Evolutionary conservation across 2,888 invertebrate species (phyloP).

Genomic region (Cabera pusaria): DNA sequence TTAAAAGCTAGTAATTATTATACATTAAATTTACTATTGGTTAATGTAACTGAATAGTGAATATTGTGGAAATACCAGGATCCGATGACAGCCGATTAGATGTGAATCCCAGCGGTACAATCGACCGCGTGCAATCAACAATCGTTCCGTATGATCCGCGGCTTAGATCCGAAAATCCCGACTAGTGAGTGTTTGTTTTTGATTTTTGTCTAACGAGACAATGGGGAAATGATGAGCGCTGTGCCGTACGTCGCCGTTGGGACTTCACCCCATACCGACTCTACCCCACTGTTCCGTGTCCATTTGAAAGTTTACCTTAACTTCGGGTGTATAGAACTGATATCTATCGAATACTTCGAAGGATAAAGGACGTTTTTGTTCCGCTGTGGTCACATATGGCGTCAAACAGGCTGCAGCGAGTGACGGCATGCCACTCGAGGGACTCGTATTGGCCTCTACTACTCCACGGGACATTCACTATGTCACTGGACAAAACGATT

Average conservation of each 20-base stretch:
- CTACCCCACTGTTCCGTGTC: slow-evolving; percentile 46
- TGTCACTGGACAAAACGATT: slow-evolving; percentile 54
- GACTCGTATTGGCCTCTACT: slow-evolving; percentile 72
- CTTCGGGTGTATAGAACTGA: slow-evolving; percentile 43
- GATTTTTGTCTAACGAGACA: slow-evolving; percentile 84
- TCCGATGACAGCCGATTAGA: slow-evolving; percentile 44
- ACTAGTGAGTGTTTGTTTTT: slow-evolving; percentile 78
- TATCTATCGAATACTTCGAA: slow-evolving; percentile 39
- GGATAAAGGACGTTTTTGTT: slow-evolving; percentile 52
- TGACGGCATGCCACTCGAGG: slow-evolving; percentile 77
- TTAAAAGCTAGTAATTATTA: too few species aligned
- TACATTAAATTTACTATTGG: too few species aligned
- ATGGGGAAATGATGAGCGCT: slow-evolving; percentile 83
- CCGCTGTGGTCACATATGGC: slow-evolving; percentile 69
- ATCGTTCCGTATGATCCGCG: slow-evolving; percentile 70
- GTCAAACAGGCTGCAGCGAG: slow-evolving; percentile 77
- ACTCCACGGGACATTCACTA: slow-evolving; percentile 62
- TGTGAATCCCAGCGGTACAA: slow-evolving; percentile 59
- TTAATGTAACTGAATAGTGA: too few species aligned
- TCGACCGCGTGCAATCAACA: slow-evolving; percentile 59
- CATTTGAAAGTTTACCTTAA: slow-evolving; percentile 56
- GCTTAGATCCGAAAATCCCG: slow-evolving; percentile 76
- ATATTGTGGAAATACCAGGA: too few species aligned
- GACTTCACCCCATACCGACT: slow-evolving; percentile 71
- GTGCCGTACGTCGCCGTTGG: slow-evolving; percentile 75